phyloP scores from a whole-genome alignment of 2,888 invertebrate genomes.

The Idaea aversata region DNA sequence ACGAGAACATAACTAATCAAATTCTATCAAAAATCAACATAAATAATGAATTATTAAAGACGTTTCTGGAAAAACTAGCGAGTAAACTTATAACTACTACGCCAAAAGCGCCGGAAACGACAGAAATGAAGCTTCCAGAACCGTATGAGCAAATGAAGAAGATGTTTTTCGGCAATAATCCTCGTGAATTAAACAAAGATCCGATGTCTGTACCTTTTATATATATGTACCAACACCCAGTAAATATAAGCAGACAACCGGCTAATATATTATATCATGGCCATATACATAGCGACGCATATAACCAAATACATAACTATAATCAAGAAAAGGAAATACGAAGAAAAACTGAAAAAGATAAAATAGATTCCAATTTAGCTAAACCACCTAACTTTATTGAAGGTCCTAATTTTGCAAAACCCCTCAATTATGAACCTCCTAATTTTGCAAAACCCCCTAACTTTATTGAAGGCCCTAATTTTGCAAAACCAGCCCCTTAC shows the following conservation, averaged over 20 bases:
- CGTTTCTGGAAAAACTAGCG: slow-evolving; percentile 50
- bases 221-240: slow-evolving; percentile 45
- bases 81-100: slow-evolving; percentile 30
- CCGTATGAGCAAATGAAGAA: slow-evolving; percentile 19
- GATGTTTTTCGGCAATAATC: slow-evolving; percentile 14
- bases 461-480: neutral
- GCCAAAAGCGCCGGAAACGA: slow-evolving; percentile 6
- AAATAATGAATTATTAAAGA: slow-evolving; percentile 56
- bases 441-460: neutral
- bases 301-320: slow-evolving; percentile 8
- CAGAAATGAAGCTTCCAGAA: slow-evolving; percentile 7
- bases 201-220: slow-evolving; percentile 44
- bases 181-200: slow-evolving; percentile 25
- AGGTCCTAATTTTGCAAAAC: neutral
- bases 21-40: slow-evolving; percentile 60
- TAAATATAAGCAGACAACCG: slow-evolving; percentile 25
- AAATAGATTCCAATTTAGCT: neutral
- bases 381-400: neutral
- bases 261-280: slow-evolving; percentile 48
- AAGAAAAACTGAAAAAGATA: neutral
- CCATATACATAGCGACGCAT: slow-evolving; percentile 41
- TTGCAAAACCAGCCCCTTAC: neutral
- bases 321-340: neutral
- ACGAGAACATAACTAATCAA: slow-evolving; percentile 54
- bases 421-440: neutral